phyloP scores from a whole-genome alignment of 2,113 vertebrate species.

The Myxocyprinus asiaticus region DNA sequence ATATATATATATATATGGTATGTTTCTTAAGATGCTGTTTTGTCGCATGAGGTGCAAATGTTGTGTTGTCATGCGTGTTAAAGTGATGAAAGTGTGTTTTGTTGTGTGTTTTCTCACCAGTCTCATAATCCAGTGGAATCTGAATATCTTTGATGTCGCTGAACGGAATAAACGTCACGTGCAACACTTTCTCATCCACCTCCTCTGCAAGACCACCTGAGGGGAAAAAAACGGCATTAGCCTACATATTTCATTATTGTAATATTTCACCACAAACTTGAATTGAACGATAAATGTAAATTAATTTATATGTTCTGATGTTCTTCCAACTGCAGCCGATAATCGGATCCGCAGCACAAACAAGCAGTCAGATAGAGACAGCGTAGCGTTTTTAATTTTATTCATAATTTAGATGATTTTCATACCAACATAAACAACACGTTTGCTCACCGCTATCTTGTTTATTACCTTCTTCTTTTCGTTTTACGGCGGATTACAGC shows the following conservation, averaged over 20 bases:
- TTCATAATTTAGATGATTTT: conserved; percentile 11
- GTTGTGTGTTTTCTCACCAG: conserved; percentile 72
- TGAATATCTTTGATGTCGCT: conserved; percentile 96
- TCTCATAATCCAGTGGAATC: conserved; percentile 96
- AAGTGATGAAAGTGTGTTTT: not conserved
- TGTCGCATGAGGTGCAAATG: not conserved
- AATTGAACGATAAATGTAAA: not conserved
- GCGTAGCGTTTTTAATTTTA: not conserved
- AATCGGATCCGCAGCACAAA: not conserved
- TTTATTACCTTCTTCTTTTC: conserved; percentile 44
- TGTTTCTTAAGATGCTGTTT: not conserved
- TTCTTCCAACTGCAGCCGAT: not conserved
- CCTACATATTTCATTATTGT: not conserved
- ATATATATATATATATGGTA: too few relatives aligned
- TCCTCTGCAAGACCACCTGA: conserved; percentile 94
- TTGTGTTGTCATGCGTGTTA: too few relatives aligned
- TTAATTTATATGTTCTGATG: not conserved
- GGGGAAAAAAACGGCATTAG: too few relatives aligned
- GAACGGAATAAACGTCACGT: conserved; percentile 95
- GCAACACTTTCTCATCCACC: conserved; percentile 93
- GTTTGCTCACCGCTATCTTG: conserved; percentile 73
- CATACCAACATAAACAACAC: conserved; percentile 77
- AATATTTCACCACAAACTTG: not conserved
- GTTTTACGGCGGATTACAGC: too few relatives aligned
- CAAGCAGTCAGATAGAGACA: not conserved